Evolutionary conservation across 2,888 invertebrate genomes (phyloP).

Genomic region (Tetranychus piercei): DNA sequence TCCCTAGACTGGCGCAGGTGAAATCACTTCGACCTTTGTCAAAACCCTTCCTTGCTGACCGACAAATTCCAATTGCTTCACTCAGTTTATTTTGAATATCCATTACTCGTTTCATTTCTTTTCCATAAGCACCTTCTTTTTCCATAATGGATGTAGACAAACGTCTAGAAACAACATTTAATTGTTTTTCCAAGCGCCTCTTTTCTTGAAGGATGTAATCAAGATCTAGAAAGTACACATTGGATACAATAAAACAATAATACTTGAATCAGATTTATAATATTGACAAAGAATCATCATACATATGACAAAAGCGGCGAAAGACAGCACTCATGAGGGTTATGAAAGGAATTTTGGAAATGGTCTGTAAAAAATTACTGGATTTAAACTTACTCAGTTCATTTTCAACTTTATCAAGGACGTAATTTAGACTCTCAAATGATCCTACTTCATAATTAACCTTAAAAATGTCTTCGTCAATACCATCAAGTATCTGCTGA

Average conservation of each 20-base stretch:
- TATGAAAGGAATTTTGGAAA: not conserved
- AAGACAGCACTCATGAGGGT: not conserved
- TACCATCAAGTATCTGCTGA: slow-evolving; percentile 1
- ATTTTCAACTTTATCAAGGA: not conserved
- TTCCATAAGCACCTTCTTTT: slow-evolving; percentile 66
- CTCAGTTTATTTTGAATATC: slow-evolving; percentile 50
- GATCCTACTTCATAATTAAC: not conserved
- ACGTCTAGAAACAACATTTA: slow-evolving; percentile 51
- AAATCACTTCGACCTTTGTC: slow-evolving; percentile 58
- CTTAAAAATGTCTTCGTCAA: slow-evolving; percentile 1
- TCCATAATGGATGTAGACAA: slow-evolving; percentile 78
- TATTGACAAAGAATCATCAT: not conserved
- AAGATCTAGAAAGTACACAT: slow-evolving; percentile 38
- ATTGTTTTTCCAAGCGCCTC: slow-evolving; percentile 45
- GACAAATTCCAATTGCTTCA: slow-evolving; percentile 50
- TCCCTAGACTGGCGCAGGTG: slow-evolving; percentile 63
- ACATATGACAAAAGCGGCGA: not conserved
- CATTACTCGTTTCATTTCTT: slow-evolving; percentile 58
- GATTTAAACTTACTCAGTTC: not conserved
- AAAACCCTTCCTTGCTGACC: slow-evolving; percentile 36
- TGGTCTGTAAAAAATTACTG: not conserved
- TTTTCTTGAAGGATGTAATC: slow-evolving; percentile 55
- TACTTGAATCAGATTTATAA: not conserved
- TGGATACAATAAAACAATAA: not conserved
- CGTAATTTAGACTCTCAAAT: not conserved